Percentiles rank a stretch among this genome's conserved stretches.
Conservation (phyloP, 2,888 invertebrate genomes). For the Chrysolina americana region DNA sequence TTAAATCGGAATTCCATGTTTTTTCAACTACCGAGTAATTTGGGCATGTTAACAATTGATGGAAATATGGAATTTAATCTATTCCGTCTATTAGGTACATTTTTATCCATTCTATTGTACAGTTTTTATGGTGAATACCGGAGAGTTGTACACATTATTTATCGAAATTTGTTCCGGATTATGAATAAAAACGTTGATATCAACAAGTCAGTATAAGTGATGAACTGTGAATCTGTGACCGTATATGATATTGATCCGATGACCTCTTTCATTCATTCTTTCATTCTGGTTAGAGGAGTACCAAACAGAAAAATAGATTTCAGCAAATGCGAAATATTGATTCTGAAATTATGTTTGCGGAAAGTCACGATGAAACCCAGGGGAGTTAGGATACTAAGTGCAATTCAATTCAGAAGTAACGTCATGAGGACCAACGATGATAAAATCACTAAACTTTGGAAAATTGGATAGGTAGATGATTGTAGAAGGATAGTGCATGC, state of each 20-base stretch:
- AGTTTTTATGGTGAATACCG: conserved; percentile 1
- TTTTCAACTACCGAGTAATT: not conserved
- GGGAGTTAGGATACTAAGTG: no score
- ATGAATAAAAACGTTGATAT: not conserved
- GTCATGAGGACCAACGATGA: no score
- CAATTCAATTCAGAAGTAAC: no score
- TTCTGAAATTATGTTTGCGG: no score
- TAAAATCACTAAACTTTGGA: no score
- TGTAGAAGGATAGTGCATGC: no score
- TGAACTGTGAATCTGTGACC: not conserved
- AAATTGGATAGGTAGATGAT: no score
- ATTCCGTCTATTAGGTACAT: conserved; percentile 15
- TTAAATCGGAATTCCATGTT: conserved; percentile 21
- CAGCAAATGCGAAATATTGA: no score
- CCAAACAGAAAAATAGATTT: no score
- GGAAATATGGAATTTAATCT: conserved; percentile 28
- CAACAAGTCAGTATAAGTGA: not conserved
- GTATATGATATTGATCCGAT: not conserved
- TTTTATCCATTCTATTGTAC: conserved; percentile 16
- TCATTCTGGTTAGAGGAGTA: no score
- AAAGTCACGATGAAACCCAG: no score
- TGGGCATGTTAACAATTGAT: conserved; percentile 26
- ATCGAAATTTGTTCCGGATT: conserved; percentile 10
- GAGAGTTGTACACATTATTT: conserved; percentile 7
- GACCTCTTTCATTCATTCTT: no score